Evolutionary conservation across 2,888 invertebrate species (phyloP), one percentile per base, ranked within the genome.

Genomic region (Ornithoptera alexandrae): DNA sequence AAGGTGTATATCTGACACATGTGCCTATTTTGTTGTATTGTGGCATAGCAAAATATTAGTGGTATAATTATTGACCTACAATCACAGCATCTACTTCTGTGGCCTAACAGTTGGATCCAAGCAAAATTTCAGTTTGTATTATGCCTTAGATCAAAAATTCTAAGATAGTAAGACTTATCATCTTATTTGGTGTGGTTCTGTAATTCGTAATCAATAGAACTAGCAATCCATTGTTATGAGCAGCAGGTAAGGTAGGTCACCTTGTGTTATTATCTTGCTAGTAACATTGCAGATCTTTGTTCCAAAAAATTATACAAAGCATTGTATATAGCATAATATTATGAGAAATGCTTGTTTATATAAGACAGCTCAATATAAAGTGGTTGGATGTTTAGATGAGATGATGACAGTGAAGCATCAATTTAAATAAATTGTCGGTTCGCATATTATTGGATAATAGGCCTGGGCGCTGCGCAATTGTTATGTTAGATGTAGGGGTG

Each of bases 381-480:
- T 5, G 53, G n/a, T n/a, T 53, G 53, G 53, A 6, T 53, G 53
- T 1, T 53, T n/a, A n/a, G n/a, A 53, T n/a, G 53, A n/a, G 53
- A 53, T n/a, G 53, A 53, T 53, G 53, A n/a, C n/a, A 53, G 53
- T n/a, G n/a, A 53, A 53, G n/a, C 53, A 6, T 53, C 53, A 53
- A 53, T 53, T 53, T 53, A 53, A n/a, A 53, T n/a, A 53, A 53
- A 53, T 53, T 53, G 53, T n/a, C 53, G 15, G 6, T n/a, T 53
- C 53, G n/a, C 53, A 53, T n/a, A 15, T n/a, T 42, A 42, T 62
- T 62, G 62, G n/a, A 24, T 58, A 58, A 58, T 24, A 58, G 58
- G 58, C 17, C 58, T 12, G 24, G 24, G 58, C 22, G 58, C 22
- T n/a, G 53, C 7, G 53, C 53, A n/a, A 53, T 53, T 7, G 53